Conservation (phyloP, 2,888 invertebrate genomes). For the Lepas anatifera region DNA sequence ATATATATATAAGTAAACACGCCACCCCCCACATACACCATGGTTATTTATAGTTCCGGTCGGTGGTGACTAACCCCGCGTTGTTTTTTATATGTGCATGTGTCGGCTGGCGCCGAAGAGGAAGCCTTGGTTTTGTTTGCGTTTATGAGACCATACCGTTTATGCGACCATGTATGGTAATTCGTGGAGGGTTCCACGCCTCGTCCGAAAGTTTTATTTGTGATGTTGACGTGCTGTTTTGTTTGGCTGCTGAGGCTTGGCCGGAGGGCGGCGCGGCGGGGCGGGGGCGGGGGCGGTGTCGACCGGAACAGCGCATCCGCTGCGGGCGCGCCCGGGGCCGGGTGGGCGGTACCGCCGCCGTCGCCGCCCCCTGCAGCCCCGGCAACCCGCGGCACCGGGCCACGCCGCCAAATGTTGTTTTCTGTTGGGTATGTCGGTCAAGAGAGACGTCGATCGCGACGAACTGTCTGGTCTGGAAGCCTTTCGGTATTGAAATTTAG, state of each 20-base stretch:
- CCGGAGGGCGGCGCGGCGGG: neutral
- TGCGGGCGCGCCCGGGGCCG: neutral
- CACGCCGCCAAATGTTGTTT: neutral
- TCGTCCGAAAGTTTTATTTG: neutral
- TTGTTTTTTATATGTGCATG: neutral
- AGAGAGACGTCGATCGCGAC: neutral
- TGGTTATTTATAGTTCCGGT: neutral
- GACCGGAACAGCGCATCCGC: neutral
- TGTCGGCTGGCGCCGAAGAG: neutral
- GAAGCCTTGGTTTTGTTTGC: neutral
- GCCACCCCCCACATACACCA: too few species aligned
- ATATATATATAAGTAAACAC: neutral
- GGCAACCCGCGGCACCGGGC: too few species aligned
- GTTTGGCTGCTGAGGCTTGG: neutral
- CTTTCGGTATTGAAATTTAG: constrained; percentile 10
- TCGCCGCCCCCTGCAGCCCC: neutral
- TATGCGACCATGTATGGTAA: neutral
- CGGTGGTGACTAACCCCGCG: neutral
- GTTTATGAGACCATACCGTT: neutral
- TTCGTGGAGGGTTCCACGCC: too few species aligned
- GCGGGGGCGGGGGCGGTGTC: neutral
- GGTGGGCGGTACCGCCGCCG: neutral
- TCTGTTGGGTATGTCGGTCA: neutral
- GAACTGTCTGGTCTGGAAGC: neutral
- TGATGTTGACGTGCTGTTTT: neutral